A percentile compares a stretch with the other conserved stretches of the same genome.
Conservation (phyloP, 2,113 vertebrate species). For the Macrotus californicus region DNA sequence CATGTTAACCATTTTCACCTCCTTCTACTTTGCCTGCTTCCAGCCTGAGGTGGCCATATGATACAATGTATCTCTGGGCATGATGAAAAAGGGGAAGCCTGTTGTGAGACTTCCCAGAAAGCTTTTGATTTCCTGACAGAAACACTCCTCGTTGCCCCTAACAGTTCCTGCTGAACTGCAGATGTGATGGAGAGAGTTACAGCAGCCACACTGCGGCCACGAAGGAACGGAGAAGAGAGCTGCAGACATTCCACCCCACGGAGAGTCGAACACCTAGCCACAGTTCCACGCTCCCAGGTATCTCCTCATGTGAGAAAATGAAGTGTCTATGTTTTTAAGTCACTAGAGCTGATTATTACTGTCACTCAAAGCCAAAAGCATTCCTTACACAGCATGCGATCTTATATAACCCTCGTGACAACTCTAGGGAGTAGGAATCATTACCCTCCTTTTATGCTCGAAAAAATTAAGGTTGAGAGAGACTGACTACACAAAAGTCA, state of each 20-base stretch:
- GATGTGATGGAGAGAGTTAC: background rate
- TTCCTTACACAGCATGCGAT: background rate
- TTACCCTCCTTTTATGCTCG: background rate
- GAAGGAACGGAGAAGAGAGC: background rate
- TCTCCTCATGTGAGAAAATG: background rate
- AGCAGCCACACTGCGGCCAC: background rate
- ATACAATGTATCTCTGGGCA: background rate
- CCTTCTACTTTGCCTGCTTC: background rate
- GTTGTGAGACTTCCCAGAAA: background rate
- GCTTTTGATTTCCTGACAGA: background rate
- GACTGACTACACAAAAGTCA: background rate
- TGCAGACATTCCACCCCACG: background rate
- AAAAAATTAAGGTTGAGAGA: slow-evolving; percentile 10
- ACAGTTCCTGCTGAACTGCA: background rate
- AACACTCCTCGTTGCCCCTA: background rate
- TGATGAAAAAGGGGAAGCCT: background rate
- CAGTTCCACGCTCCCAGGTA: background rate
- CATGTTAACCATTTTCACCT: background rate
- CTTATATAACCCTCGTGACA: background rate
- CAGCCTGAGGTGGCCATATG: background rate
- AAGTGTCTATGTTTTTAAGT: background rate
- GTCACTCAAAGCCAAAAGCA: background rate
- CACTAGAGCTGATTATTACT: background rate
- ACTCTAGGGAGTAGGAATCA: background rate
- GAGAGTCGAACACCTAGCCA: background rate